A percentile compares a stretch with the other conserved stretches of the same genome.
These are phyloP conservation scores for Apeltes quadracus DNA, from an alignment of 2,113 vertebrate genomes.

Conservation along the genomic window DNA sequence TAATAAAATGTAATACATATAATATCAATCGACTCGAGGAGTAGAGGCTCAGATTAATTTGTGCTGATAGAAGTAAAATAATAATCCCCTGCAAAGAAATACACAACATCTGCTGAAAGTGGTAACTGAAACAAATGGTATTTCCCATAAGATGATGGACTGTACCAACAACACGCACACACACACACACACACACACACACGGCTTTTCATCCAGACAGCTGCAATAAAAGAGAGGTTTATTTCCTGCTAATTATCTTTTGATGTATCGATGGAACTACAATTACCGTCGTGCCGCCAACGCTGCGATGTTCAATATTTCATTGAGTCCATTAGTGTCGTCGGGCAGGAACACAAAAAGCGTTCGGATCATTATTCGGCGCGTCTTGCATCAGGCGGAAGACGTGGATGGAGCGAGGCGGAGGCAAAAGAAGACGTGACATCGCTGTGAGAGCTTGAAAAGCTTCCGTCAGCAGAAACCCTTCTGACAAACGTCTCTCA, in stretches of 20 bases:
- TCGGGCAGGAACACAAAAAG: not conserved
- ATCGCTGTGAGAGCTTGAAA: slow-evolving; percentile 29
- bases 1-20: too few relatives aligned
- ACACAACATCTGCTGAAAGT: slow-evolving; percentile 44
- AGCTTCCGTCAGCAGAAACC: slow-evolving; percentile 33
- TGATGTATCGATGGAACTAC: slow-evolving; percentile 38
- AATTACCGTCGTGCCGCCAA: slow-evolving; percentile 13
- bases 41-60: slow-evolving; percentile 11
- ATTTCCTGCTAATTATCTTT: slow-evolving; percentile 35
- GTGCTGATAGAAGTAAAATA: slow-evolving; percentile 15
- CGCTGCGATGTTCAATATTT: slow-evolving; percentile 17
- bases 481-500: slow-evolving; percentile 45
- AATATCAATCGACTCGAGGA: too few relatives aligned
- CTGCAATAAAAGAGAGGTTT: slow-evolving; percentile 27
- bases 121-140: slow-evolving; percentile 35
- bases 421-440: slow-evolving; percentile 37
- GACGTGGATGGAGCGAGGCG: not conserved
- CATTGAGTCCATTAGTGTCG: slow-evolving; percentile 6
- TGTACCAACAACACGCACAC: too few relatives aligned
- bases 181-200: slow-evolving; percentile 10
- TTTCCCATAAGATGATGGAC: slow-evolving; percentile 12
- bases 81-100: slow-evolving; percentile 24
- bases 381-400: not conserved
- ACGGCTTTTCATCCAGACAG: slow-evolving; percentile 30
- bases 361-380: too few relatives aligned